A percentile compares a stretch with the other conserved stretches of the same genome.
Evolutionary conservation across 2,113 vertebrate species (phyloP).

Genomic region (Colius striatus): DNA sequence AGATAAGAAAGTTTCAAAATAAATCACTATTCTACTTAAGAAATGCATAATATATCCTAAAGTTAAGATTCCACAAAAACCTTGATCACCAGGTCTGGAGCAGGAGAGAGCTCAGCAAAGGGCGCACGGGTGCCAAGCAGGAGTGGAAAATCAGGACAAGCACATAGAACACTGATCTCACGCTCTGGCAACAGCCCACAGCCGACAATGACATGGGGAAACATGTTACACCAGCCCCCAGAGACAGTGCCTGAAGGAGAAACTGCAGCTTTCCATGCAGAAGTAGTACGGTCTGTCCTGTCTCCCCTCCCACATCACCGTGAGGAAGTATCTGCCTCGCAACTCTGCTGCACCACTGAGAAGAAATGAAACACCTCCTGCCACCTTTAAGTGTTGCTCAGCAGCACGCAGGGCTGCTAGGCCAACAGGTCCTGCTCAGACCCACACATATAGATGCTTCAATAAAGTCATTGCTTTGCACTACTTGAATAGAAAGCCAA

Average conservation of each 20-base stretch:
- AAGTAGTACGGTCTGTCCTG: not conserved
- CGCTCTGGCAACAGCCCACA: not conserved
- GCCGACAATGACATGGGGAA: rapidly evolving
- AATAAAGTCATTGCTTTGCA: not conserved
- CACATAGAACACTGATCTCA: not conserved
- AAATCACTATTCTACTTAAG: not conserved
- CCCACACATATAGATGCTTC: rapidly evolving
- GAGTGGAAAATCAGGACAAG: not conserved
- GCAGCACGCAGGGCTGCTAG: not conserved
- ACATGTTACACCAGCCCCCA: not conserved
- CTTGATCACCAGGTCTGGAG: not conserved
- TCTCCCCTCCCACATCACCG: not conserved
- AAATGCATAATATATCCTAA: not conserved
- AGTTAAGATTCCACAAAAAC: not conserved
- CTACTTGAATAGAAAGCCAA: not conserved
- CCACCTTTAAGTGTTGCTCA: not conserved
- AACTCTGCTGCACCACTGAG: not conserved
- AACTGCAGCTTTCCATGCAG: not conserved
- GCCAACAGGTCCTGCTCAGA: not conserved
- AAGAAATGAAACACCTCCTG: not conserved
- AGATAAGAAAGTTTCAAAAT: not conserved
- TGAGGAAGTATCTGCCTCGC: not conserved
- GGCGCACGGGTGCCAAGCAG: not conserved
- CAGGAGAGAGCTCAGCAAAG: not conserved
- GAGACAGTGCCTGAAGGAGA: not conserved